Base-by-base conservation (phyloP, 2,888 invertebrate species). In the Miltochrista miniata region DNA sequence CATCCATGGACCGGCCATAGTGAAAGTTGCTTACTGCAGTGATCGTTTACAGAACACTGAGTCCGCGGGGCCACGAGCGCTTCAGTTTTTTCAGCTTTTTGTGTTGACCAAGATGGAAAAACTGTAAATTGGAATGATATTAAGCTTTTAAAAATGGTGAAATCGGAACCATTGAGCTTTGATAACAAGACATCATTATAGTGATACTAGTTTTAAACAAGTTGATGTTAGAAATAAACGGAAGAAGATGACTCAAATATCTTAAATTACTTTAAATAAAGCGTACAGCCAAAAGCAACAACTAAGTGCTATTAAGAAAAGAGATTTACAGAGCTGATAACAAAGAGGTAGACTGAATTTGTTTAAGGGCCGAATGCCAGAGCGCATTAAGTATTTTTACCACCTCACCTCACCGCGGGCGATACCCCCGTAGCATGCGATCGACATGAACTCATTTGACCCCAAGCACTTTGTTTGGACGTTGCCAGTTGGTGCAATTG, bases 41-140 rank as follows among this genome's bases (percentile, higher is more conserved):
- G n/a, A n/a, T n/a, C n/a, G n/a, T n/a, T n/a, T n/a, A n/a, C n/a
- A n/a, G n/a, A n/a, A n/a, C n/a, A n/a, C n/a, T n/a, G n/a, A n/a
- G n/a, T n/a, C n/a, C n/a, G n/a, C n/a, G n/a, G n/a, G n/a, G n/a
- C n/a, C n/a, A n/a, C n/a, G n/a, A n/a, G n/a, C n/a, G n/a, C n/a
- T n/a, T n/a, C n/a, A n/a, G n/a, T n/a, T n/a, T n/a, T n/a, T n/a
- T n/a, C n/a, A n/a, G n/a, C n/a, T n/a, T n/a, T n/a, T n/a, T n/a
- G n/a, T n/a, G n/a, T n/a, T n/a, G 51, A 64, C 30, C 55, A 29
- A 36, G 46, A 61, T 7, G 55, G 61, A 29, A 15, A 54, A 38
- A 56, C 34, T 18, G 60, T 64, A 18, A 59, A 54, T 37, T 64
- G 64, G 61, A 61, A 63, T 43, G 56, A 63, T 37, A 53, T 68